Percentiles rank a stretch among this genome's conserved stretches.
Conservation (phyloP, 1,140 invertebrate genomes). For the Drosophila miranda region DNA sequence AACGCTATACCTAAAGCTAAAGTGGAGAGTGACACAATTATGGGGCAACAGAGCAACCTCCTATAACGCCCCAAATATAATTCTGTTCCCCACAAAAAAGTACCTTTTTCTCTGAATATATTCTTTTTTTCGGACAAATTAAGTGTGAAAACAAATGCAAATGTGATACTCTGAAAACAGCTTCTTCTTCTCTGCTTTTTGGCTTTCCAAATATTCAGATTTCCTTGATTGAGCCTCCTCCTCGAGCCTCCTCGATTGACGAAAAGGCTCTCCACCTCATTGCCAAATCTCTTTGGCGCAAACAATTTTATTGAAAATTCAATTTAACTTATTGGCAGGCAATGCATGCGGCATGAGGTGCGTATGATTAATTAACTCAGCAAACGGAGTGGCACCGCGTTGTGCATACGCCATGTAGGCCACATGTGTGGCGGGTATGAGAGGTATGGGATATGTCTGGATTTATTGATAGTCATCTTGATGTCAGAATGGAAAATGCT, state of each 20-base stretch:
- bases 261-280: conserved; percentile 14
- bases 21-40: conserved; percentile 50
- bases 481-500: conserved; percentile 39
- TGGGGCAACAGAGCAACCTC: neutral
- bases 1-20: neutral
- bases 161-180: neutral
- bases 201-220: conserved; percentile 9
- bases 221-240: conserved; percentile 11
- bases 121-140: neutral
- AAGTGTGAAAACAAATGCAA: no score
- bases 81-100: no score
- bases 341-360: conserved; percentile 41
- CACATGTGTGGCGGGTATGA: neutral
- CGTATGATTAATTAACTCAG: conserved; percentile 73
- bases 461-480: conserved; percentile 51
- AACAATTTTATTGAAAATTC: conserved; percentile 50
- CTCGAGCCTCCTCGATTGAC: conserved; percentile 43
- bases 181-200: neutral
- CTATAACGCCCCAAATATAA: no score
- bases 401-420: conserved; percentile 44
- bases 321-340: conserved; percentile 53
- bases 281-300: conserved; percentile 32
- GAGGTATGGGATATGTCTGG: conserved; percentile 1
- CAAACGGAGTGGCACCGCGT: conserved; percentile 13
- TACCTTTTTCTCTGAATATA: no score